phyloP scores from a whole-genome alignment of 2,888 invertebrate genomes.

The Schrankia costaestrigalis region DNA sequence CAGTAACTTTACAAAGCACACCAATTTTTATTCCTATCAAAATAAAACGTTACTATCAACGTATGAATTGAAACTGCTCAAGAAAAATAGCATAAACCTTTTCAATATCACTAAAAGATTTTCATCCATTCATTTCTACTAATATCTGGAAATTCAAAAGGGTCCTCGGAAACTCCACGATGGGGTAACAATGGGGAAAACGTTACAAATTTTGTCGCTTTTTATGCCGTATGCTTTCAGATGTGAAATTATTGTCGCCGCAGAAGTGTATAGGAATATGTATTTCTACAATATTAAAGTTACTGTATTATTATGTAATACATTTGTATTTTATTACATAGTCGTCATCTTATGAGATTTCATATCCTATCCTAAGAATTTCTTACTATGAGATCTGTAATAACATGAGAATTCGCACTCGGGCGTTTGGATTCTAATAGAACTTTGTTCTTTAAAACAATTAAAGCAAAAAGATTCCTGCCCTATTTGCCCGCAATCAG shows the following conservation, averaged over 20 bases:
- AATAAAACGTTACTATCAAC: background rate
- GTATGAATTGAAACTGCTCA: background rate
- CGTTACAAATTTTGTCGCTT: slow-evolving; percentile 1
- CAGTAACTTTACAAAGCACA: background rate
- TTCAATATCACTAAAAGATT: slow-evolving; percentile 6
- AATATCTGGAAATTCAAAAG: slow-evolving; percentile 6
- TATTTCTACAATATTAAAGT: background rate
- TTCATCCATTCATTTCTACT: slow-evolving; percentile 3
- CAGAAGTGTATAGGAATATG: too few species aligned
- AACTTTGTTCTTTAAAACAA: too few species aligned
- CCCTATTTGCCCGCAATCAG: too few species aligned
- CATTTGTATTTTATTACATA: too few species aligned
- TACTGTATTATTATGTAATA: too few species aligned
- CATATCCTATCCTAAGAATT: too few species aligned
- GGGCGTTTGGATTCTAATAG: too few species aligned
- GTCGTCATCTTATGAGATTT: too few species aligned
- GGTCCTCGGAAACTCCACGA: slow-evolving; percentile 2
- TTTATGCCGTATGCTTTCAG: slow-evolving; percentile 1
- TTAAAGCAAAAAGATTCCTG: too few species aligned
- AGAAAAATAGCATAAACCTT: slow-evolving; percentile 3
- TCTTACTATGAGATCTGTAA: too few species aligned
- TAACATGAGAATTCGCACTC: too few species aligned
- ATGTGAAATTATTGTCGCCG: slow-evolving; percentile 1
- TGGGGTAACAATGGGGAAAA: background rate
- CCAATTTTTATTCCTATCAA: background rate